Conservation (phyloP, 1,140 invertebrate genomes). For the Zelostemma sp. region DNA sequence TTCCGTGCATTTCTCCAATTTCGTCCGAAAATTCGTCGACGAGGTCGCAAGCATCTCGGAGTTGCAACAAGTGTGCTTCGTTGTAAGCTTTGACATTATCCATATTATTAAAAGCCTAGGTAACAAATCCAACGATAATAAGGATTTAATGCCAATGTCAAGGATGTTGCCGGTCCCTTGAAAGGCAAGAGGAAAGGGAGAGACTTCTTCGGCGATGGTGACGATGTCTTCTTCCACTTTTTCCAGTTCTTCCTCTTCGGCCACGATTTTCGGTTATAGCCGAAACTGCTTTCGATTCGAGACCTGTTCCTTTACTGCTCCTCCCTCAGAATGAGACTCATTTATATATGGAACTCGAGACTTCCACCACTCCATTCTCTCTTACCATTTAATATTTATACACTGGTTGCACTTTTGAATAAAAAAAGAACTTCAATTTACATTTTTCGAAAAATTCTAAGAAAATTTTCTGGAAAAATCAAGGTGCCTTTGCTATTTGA, state of each 20-base stretch:
- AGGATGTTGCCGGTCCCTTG: conserved; percentile 10
- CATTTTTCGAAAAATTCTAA: not conserved
- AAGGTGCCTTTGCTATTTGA: not conserved
- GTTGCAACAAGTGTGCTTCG: conserved; percentile 76
- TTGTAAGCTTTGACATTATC: conserved; percentile 76
- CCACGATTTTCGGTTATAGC: conserved; percentile 46
- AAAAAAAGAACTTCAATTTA: conserved; percentile 22
- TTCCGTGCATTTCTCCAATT: conserved; percentile 64
- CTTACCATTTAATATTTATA: conserved; percentile 46
- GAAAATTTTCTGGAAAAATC: not conserved
- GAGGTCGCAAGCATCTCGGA: conserved; percentile 76
- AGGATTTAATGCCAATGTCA: too few species aligned
- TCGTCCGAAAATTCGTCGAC: conserved; percentile 76
- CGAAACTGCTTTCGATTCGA: conserved; percentile 50
- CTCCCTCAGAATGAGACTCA: conserved; percentile 47
- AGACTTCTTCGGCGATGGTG: conserved; percentile 31
- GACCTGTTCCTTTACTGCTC: conserved; percentile 49
- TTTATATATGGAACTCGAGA: conserved; percentile 41
- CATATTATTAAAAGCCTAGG: conserved; percentile 66
- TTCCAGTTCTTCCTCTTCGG: conserved; percentile 40
- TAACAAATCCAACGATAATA: not conserved
- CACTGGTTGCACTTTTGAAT: conserved; percentile 42
- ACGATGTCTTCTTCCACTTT: conserved; percentile 37
- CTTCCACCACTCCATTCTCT: conserved; percentile 46
- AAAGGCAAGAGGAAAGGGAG: conserved; percentile 22